phyloP scores from a whole-genome alignment of 2,888 invertebrate species.

The Drosophila nigritarsus region DNA sequence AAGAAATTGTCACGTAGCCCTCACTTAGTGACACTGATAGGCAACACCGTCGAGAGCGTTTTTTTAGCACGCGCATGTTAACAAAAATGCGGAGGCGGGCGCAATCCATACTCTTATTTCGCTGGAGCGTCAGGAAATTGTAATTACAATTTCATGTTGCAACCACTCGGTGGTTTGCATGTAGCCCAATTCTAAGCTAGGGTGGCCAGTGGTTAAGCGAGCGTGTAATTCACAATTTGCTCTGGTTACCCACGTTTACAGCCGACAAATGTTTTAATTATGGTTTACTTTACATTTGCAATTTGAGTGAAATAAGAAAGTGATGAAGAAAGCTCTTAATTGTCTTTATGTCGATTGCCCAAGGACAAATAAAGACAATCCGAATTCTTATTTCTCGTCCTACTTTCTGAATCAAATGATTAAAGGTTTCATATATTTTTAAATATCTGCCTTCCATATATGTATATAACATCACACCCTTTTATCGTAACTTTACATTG shows the following conservation, averaged over 20 bases:
- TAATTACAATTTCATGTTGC: conserved; percentile 74
- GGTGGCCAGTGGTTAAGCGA: conserved; percentile 83
- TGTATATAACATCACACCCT: neutral
- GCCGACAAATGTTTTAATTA: conserved; percentile 72
- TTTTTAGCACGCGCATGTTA: conserved; percentile 64
- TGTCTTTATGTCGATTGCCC: conserved; percentile 23
- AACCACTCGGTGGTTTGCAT: conserved; percentile 60
- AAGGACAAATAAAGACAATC: conserved; percentile 19
- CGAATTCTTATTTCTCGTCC: neutral
- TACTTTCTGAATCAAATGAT: neutral
- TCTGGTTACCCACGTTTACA: conserved; percentile 77
- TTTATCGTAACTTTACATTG: neutral
- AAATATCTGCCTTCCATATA: neutral
- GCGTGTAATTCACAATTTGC: conserved; percentile 85
- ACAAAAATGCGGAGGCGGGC: conserved; percentile 29
- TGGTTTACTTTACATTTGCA: conserved; percentile 64
- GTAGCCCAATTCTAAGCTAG: conserved; percentile 49
- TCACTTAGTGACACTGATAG: conserved; percentile 57
- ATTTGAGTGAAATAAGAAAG: conserved; percentile 43
- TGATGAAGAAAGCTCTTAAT: conserved; percentile 39
- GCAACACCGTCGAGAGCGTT: conserved; percentile 54
- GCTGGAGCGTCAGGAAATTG: conserved; percentile 57
- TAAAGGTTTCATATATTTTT: neutral
- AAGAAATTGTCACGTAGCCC: conserved; percentile 75
- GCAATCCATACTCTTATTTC: conserved; percentile 23